Conservation (phyloP, 1,140 invertebrate genomes). For the Cylas formicarius region DNA sequence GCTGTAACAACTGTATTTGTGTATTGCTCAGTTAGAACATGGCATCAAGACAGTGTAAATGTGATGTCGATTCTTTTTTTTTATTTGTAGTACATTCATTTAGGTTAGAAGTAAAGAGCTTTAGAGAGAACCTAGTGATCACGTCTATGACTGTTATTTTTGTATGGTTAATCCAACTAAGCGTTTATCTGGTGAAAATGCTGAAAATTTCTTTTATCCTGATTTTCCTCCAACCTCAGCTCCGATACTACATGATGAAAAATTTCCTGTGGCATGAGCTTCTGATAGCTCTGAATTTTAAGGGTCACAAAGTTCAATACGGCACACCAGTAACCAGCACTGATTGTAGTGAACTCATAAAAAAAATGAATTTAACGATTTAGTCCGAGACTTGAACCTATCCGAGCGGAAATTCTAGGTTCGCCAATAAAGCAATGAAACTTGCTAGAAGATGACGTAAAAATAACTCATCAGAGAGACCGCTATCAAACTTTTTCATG, state of each 20-base stretch:
- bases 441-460: constrained; percentile 26
- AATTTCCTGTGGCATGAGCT: constrained; percentile 2
- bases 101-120: too few species aligned
- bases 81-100: too few species aligned
- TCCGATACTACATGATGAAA: constrained; percentile 7
- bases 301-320: constrained; percentile 10
- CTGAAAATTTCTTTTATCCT: too few species aligned
- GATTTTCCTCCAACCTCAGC: constrained; percentile 10
- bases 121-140: too few species aligned
- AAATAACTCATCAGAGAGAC: constrained; percentile 22
- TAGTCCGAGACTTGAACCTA: constrained; percentile 36
- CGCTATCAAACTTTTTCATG: constrained; percentile 9
- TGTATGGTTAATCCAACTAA: too few species aligned
- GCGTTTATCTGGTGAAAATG: too few species aligned
- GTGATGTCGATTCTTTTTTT: too few species aligned
- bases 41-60: too few species aligned
- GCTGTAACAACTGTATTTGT: too few species aligned
- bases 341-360: neutral
- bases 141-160: too few species aligned
- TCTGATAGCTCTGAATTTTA: neutral
- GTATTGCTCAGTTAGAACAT: too few species aligned
- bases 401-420: constrained; percentile 32
- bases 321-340: neutral
- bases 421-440: constrained; percentile 35
- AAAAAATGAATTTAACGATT: constrained; percentile 29